Base-by-base conservation (phyloP, 2,888 invertebrate species). In the Steinernema carpocapsae region DNA sequence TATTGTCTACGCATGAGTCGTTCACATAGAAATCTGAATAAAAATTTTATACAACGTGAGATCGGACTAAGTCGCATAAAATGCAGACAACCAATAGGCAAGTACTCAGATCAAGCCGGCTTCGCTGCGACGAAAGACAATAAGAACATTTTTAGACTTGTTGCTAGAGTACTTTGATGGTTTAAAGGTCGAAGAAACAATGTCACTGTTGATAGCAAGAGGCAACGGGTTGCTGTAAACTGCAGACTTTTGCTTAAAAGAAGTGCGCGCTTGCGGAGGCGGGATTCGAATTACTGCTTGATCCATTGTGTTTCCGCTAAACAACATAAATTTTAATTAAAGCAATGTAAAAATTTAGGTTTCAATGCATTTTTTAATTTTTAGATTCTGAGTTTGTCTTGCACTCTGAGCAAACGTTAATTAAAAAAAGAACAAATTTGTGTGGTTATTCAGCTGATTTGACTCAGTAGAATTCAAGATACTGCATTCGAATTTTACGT, bases 271-370 rank as follows among this genome's bases (percentile, higher is more conserved):
- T 4, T 64, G 22, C 1, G 64, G 2, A 6, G 64, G 29, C 17
- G 32, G 64, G 26, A 64, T 64, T 1, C 64, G 64, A 17, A 64
- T 64, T 29, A 64, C 26, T n/a, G 64, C 64, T 32, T 64, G 64
- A 64, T 64, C 64, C 64, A 64, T 64, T 1, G 64, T 64, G 32
- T 64, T 64, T 32, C 64, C 64, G 19, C 64, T 64, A n/a, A 64
- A 64, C n/a, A n/a, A n/a, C n/a, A 43, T 10, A 43, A 43, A 14
- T 43, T 43, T 43, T 43, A 14, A 10, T 43, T 43, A 43, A 43
- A 43, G 14, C 7, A 43, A 43, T 43, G 10, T 43, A 10, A 43
- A 43, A 43, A 14, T 43, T 43, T 43, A 43, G n/a, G n/a, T n/a
- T n/a, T n/a, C n/a, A n/a, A n/a, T n/a, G n/a, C n/a, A n/a, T n/a